Conservation (phyloP, 2,888 invertebrate species). For the Bembecia ichneumoniformis region DNA sequence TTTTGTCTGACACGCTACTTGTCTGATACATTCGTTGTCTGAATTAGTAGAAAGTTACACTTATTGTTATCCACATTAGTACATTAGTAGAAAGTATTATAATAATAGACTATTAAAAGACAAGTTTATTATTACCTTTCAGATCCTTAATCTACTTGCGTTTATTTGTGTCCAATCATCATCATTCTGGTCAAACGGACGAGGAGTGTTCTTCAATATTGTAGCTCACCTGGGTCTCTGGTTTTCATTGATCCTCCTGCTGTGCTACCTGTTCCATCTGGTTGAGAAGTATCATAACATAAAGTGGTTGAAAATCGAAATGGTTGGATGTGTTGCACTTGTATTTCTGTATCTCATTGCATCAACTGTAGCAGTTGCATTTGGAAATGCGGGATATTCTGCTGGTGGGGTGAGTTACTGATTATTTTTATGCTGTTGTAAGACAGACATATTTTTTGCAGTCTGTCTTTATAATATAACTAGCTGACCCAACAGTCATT, state of each 20-base stretch:
- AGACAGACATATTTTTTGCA: no score
- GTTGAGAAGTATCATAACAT: slow-evolving; percentile 86
- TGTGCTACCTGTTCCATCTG: slow-evolving; percentile 85
- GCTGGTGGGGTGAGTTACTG: slow-evolving; percentile 80
- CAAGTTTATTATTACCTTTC: no score
- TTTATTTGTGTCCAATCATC: slow-evolving; percentile 85
- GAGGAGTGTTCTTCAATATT: slow-evolving; percentile 82
- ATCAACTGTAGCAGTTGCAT: slow-evolving; percentile 79
- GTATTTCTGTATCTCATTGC: slow-evolving; percentile 82
- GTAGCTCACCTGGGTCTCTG: slow-evolving; percentile 85
- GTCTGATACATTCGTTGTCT: no score
- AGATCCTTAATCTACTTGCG: slow-evolving; percentile 80
- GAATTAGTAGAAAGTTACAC: no score
- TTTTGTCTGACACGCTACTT: no score
- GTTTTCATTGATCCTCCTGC: slow-evolving; percentile 80
- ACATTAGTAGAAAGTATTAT: no score
- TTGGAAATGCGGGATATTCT: slow-evolving; percentile 73
- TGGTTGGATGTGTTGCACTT: slow-evolving; percentile 79
- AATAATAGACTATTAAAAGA: no score
- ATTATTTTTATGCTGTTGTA: neutral
- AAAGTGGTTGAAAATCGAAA: slow-evolving; percentile 88
- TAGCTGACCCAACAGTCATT: no score
- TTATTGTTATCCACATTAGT: no score
- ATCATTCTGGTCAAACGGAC: slow-evolving; percentile 68
- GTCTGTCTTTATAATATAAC: no score